Conservation (phyloP, 2,888 invertebrate species). For the Stratiomys singularior region DNA sequence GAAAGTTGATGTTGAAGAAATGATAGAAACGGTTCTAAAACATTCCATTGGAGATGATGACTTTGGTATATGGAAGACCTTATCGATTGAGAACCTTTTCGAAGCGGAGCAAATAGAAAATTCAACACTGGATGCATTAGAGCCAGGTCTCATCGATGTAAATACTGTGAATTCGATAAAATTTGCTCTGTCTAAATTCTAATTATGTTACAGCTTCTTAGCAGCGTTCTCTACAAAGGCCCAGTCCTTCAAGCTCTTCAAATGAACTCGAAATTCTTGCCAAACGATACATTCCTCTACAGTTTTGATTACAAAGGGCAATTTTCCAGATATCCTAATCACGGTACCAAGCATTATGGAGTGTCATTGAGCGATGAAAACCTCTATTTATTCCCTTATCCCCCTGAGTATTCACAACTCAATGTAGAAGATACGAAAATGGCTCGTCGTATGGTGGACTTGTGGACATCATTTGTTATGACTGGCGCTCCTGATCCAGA, state of each 20-base stretch:
- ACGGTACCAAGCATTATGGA: slow-evolving; percentile 63
- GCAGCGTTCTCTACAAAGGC: slow-evolving; percentile 61
- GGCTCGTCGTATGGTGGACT: slow-evolving; percentile 60
- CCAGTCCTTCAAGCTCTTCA: slow-evolving; percentile 61
- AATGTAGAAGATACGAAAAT: slow-evolving; percentile 56
- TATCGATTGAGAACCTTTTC: slow-evolving; percentile 60
- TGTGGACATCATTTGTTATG: slow-evolving; percentile 54
- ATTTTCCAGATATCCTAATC: slow-evolving; percentile 63
- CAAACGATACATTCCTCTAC: slow-evolving; percentile 65
- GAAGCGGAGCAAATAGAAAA: slow-evolving; percentile 59
- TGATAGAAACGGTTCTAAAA: slow-evolving; percentile 44
- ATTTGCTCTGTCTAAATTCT: neutral
- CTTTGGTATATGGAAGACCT: slow-evolving; percentile 59
- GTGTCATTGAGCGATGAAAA: slow-evolving; percentile 68
- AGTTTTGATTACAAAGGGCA: slow-evolving; percentile 67
- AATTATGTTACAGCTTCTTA: slow-evolving; percentile 55
- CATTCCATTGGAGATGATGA: slow-evolving; percentile 62
- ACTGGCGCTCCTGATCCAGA: slow-evolving; percentile 50
- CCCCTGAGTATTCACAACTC: slow-evolving; percentile 53
- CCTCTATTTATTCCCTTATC: slow-evolving; percentile 64
- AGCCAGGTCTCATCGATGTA: slow-evolving; percentile 64
- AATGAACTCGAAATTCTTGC: slow-evolving; percentile 56
- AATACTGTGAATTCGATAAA: slow-evolving; percentile 52
- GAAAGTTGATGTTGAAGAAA: slow-evolving; percentile 28
- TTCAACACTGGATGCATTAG: slow-evolving; percentile 64